phyloP scores from a whole-genome alignment of 2,113 vertebrate species.

The Sorex araneus region DNA sequence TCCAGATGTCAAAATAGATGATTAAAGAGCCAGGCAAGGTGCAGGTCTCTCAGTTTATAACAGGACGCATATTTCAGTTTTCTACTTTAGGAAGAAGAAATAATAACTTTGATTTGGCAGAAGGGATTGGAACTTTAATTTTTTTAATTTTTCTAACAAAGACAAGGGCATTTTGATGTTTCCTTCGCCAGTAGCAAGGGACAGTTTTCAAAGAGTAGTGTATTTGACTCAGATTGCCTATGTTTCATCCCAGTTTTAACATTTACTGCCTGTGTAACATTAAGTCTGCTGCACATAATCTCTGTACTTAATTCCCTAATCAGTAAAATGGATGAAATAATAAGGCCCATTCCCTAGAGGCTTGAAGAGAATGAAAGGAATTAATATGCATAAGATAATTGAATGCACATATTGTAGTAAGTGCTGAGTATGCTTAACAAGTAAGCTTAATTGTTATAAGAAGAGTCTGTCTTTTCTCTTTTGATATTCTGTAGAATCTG shows the following conservation, averaged over 20 bases:
- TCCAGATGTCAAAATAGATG: neutral
- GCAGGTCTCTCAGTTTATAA: too few species aligned
- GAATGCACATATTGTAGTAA: neutral
- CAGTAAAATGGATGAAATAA: conserved; percentile 22
- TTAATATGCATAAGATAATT: conserved; percentile 9
- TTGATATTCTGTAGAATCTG: neutral
- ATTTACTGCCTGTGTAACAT: neutral
- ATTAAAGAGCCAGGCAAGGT: too few species aligned
- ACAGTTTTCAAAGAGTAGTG: neutral
- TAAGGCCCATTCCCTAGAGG: neutral
- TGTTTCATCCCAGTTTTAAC: neutral
- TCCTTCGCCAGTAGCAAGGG: neutral
- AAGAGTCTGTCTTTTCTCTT: neutral
- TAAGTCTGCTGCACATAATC: neutral
- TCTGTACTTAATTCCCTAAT: neutral
- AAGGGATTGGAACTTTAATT: neutral
- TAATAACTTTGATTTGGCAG: neutral
- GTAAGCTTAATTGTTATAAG: neutral
- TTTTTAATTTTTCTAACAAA: conserved; percentile 8
- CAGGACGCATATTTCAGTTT: neutral
- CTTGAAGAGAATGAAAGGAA: neutral
- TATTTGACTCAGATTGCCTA: neutral
- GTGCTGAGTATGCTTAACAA: neutral
- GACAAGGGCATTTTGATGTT: neutral
- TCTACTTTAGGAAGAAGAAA: conserved; percentile 3